Evolutionary conservation across 2,888 invertebrate genomes (phyloP), one percentile per base, ranked within the genome.

Genomic region (Eupithecia centaureata): DNA sequence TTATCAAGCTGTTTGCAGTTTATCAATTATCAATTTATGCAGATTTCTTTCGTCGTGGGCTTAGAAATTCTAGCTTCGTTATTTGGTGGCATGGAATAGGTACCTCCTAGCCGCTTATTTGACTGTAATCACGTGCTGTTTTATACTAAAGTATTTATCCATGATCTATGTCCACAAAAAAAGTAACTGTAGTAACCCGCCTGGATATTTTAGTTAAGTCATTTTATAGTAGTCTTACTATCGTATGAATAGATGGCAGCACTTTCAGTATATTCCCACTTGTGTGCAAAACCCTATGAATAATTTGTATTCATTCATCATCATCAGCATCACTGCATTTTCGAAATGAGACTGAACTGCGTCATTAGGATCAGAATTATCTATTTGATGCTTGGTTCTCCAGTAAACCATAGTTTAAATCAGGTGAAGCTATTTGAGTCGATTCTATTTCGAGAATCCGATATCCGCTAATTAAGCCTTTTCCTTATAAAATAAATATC

Each of bases 241-340:
- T 42, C 13, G 35, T 18, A 18, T 52, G 51, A 27, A 27, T 27
- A 52, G 52, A 52, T 52, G 52, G 52, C 52, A 27, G 27, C 52
- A 52, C 52, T 52, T 27, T 52, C 27, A 5, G 7, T 52, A 12
- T 47, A 10, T 18, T 18, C 35, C 2, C 35, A 5, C 5, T 5
- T 35, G 38, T n/a, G 30, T 5, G 18, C 18, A 18, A 22, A 22
- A 47, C 47, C 47, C 22, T n/a, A n/a, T n/a, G n/a, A n/a, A n/a
- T n/a, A n/a, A n/a, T n/a, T n/a, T n/a, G n/a, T n/a, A n/a, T n/a
- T 10, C 10, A 10, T 47, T 47, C 5, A 30, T 30, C 47, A 47
- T 47, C 47, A 47, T 32, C 32, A 32, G 10, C 47, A 42, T 42
- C 10, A 18, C 47, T 2, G 42, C n/a, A n/a, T n/a, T n/a, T n/a